Base-by-base conservation (phyloP, 2,113 vertebrate species). In the Gasterosteus nipponicus region DNA sequence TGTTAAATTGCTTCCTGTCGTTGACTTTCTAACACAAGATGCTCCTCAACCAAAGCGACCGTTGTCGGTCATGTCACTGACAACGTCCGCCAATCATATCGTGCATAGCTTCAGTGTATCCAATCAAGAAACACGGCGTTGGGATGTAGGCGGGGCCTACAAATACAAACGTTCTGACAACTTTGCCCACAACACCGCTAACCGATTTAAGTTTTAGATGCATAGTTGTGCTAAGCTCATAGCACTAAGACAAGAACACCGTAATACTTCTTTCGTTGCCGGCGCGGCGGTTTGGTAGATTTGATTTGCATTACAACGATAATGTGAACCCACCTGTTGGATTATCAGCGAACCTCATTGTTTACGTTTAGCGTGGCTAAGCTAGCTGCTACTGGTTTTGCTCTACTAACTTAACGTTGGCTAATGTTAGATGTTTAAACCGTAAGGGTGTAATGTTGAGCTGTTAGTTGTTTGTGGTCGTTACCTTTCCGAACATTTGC, bases 121-220 rank as follows among this genome's bases (percentile, higher is more conserved):
- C 92, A 94, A 94, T 94, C 81, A 80, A 2, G 64, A 42, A 33
- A 19, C n/a, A 29, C 2, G 62, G 85, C 76, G 51, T 84, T 89
- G 19, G 29, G 5, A 12, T 39, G 49, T 81, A 77, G 92, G 87
- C 42, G 88, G 81, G 53, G 73, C 54, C 53, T 44, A 42, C 7
- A 46, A 81, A 65, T 86, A 86, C 73, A 87, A 90, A 86, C 15
- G 12, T 70, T 69, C 14, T 31, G 14, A 44, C n/a, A 57, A 18
- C 15, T 2, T 38, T 47, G 5, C 1, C 2, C 22, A 47, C 44
- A 2, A 7, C 16, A 1, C 12, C 22, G 47, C 5, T 31, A 65
- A 65, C 29, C 7, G n/a, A 11, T 68, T 61, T 10, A 56, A 44
- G 22, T 57, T 26, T 18, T 6, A 10, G 26, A 15, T 49, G 3